These are phyloP conservation scores for Crocidura indochinensis DNA, from an alignment of 2,797 vertebrate genomes.

Conservation along the genomic window DNA sequence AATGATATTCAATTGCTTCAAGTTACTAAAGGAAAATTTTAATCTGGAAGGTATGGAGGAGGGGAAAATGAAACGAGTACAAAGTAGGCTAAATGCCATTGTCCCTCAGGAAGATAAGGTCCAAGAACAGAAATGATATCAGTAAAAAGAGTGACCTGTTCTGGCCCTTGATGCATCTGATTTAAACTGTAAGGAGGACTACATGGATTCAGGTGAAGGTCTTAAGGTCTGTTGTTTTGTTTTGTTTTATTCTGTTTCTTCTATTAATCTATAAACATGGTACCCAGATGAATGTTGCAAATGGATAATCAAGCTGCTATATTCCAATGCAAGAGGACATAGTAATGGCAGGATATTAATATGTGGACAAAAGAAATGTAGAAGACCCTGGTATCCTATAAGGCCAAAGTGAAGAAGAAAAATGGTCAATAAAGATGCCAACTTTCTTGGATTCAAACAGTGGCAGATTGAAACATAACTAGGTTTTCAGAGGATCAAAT, in stretches of 20 bases:
- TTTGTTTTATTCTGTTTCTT: neutral
- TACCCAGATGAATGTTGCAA: neutral
- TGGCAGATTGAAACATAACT: neutral
- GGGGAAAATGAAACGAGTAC: neutral
- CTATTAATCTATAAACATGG: neutral
- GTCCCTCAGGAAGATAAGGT: slow-evolving; percentile 1
- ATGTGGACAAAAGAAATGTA: neutral
- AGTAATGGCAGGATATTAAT: neutral
- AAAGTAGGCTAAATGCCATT: neutral
- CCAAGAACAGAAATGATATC: neutral
- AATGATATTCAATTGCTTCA: slow-evolving; percentile 63
- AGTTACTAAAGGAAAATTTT: slow-evolving; percentile 62
- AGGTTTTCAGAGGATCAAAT: neutral
- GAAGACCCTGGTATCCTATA: neutral
- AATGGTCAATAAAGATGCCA: neutral
- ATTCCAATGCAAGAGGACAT: accelerated
- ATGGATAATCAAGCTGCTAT: neutral
- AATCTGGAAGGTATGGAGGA: neutral
- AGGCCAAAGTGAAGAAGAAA: neutral
- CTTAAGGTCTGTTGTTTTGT: neutral
- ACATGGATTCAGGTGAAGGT: neutral
- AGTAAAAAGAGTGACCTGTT: neutral
- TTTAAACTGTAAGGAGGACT: neutral
- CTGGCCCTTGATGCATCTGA: neutral
- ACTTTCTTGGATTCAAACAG: neutral